phyloP scores from a whole-genome alignment of 2,113 vertebrate genomes.

The Procapra przewalskii region DNA sequence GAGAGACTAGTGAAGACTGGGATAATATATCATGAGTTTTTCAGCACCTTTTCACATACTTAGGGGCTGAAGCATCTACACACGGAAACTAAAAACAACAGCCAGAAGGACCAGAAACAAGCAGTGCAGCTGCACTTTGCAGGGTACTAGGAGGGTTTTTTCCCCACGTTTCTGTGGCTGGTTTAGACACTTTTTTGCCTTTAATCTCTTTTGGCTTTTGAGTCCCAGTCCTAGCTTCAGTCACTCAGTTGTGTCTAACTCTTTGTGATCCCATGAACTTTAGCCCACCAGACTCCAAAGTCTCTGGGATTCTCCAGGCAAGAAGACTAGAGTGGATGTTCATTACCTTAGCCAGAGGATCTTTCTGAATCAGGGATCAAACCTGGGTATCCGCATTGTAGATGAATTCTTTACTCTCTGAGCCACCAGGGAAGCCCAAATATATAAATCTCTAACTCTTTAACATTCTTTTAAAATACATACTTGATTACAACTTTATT shows the following conservation, averaged over 20 bases:
- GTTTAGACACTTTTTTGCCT: neutral
- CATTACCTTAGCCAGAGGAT: neutral
- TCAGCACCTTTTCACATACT: neutral
- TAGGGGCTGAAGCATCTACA: neutral
- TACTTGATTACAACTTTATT: neutral
- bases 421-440: neutral
- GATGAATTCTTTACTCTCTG: neutral
- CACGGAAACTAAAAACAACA: neutral
- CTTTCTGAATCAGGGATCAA: neutral
- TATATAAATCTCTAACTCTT: neutral
- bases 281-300: neutral
- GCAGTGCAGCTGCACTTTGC: neutral
- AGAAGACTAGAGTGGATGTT: neutral
- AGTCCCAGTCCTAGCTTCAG: neutral
- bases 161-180: neutral
- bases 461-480: neutral
- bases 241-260: neutral
- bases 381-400: neutral
- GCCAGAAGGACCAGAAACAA: neutral
- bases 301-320: neutral
- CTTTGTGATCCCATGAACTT: neutral
- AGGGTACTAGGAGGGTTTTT: neutral
- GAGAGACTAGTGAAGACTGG: neutral
- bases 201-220: neutral
- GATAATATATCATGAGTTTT: neutral